phyloP scores from a whole-genome alignment of 2,888 invertebrate genomes.

The Tromatobia lineatoria region DNA sequence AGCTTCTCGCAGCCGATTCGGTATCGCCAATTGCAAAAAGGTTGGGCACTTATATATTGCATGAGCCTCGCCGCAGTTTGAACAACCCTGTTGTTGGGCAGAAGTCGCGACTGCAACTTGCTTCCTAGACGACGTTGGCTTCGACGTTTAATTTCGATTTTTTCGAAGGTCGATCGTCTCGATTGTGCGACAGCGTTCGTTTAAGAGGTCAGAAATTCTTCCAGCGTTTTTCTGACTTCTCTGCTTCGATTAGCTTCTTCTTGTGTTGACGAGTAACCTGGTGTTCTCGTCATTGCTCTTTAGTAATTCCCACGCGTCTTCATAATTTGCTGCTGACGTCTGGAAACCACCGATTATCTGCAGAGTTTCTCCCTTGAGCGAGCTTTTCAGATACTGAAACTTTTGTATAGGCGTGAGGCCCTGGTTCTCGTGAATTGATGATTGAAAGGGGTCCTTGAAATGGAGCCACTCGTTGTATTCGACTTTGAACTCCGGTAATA shows the following conservation, averaged over 20 bases:
- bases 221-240: constrained; percentile 31
- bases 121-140: no score
- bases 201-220: constrained; percentile 38
- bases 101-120: neutral
- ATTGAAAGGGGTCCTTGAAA: constrained; percentile 68
- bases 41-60: constrained; percentile 37
- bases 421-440: constrained; percentile 70
- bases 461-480: constrained; percentile 65
- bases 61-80: neutral
- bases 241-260: constrained; percentile 39
- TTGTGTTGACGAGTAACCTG: constrained; percentile 69
- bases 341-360: constrained; percentile 68
- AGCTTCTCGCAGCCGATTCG: constrained; percentile 27
- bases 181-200: constrained; percentile 37
- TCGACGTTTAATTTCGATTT: no score
- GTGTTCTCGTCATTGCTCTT: constrained; percentile 68
- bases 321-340: constrained; percentile 69
- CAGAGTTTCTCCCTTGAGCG: constrained; percentile 56
- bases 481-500: constrained; percentile 70
- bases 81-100: constrained; percentile 3
- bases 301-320: constrained; percentile 67
- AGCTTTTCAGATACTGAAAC: constrained; percentile 69
- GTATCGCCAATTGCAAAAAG: constrained; percentile 42
- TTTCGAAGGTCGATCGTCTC: constrained; percentile 39
- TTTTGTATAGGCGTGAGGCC: constrained; percentile 67